These are phyloP conservation scores for Alcis repandata DNA, from an alignment of 2,888 invertebrate species.

Conservation along the genomic window DNA sequence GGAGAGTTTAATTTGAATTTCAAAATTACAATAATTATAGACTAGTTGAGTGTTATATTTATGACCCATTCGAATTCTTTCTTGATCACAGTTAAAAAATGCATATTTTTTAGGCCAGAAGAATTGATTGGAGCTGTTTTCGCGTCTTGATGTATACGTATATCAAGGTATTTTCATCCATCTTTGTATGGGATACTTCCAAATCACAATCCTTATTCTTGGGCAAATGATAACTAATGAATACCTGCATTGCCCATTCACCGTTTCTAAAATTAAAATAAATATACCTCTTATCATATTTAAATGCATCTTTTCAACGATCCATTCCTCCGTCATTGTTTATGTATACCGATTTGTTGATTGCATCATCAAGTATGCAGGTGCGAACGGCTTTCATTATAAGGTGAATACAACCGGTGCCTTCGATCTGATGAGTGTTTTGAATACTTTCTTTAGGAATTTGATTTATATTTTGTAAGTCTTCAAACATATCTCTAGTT, in stretches of 20 bases:
- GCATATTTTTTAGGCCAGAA: slow-evolving; percentile 6
- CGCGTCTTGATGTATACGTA: no score
- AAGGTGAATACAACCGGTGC: slow-evolving; percentile 37
- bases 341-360: slow-evolving; percentile 55
- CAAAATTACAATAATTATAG: slow-evolving; percentile 23
- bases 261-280: neutral
- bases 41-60: slow-evolving; percentile 26
- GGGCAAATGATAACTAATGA: no score
- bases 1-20: slow-evolving; percentile 24
- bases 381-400: slow-evolving; percentile 55
- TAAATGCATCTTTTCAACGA: slow-evolving; percentile 13
- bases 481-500: neutral
- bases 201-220: no score
- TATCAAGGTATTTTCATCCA: neutral
- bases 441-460: slow-evolving; percentile 39
- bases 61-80: slow-evolving; percentile 3
- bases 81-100: slow-evolving; percentile 4
- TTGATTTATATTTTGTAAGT: slow-evolving; percentile 15
- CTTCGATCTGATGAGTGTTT: slow-evolving; percentile 29
- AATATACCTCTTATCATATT: neutral
- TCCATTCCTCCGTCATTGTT: slow-evolving; percentile 51
- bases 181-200: no score
- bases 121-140: neutral
- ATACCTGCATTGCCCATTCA: neutral
- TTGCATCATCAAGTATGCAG: slow-evolving; percentile 57